Evolutionary conservation across 1,140 invertebrate genomes (phyloP).

Genomic region (Oryctes rhinoceros): DNA sequence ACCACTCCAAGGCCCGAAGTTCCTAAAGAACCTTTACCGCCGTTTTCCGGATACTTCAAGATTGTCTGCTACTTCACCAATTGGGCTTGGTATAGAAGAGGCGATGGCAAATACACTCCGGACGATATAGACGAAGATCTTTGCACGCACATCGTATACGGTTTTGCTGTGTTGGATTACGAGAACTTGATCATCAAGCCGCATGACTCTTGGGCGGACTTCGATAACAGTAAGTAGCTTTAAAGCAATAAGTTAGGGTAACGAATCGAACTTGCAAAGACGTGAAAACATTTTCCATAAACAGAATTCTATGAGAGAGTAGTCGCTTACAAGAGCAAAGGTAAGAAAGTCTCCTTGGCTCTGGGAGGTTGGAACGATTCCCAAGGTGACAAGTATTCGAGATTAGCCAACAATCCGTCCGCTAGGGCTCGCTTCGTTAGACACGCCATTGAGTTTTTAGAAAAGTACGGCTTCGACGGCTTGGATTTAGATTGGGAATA

Average conservation of each 20-base stretch:
- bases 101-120: conserved; percentile 80
- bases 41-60: conserved; percentile 66
- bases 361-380: conserved; percentile 93
- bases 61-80: conserved; percentile 94
- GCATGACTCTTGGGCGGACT: conserved; percentile 90
- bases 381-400: conserved; percentile 84
- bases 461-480: conserved; percentile 86
- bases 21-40: conserved; percentile 52
- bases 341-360: conserved; percentile 83
- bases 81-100: conserved; percentile 92
- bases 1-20: conserved; percentile 48
- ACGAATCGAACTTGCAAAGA: no score
- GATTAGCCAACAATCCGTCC: conserved; percentile 77
- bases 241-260: background rate
- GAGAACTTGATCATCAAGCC: conserved; percentile 80
- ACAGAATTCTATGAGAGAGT: conserved; percentile 85
- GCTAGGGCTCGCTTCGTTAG: conserved; percentile 76
- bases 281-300: background rate
- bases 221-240: conserved; percentile 76
- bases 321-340: conserved; percentile 78
- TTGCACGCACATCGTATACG: conserved; percentile 92
- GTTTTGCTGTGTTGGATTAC: conserved; percentile 86
- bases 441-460: conserved; percentile 78
- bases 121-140: conserved; percentile 86
- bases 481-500: conserved; percentile 93